Evolutionary conservation across 1,140 invertebrate genomes (phyloP).

Genomic region (Lordiphosa collinella): DNA sequence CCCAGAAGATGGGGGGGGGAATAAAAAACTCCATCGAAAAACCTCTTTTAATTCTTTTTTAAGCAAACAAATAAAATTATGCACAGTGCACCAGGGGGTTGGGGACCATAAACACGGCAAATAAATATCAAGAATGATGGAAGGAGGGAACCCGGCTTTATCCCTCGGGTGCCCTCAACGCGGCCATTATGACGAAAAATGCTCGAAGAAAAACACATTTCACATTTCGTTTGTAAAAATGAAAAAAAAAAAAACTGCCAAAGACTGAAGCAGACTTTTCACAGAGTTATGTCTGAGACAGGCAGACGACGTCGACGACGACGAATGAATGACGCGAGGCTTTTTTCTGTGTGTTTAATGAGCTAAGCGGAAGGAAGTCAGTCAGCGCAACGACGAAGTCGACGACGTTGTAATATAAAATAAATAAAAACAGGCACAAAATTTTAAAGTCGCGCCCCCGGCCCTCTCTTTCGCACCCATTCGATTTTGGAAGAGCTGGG

Average conservation of each 20-base stretch:
- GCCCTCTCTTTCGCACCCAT: slow-evolving; percentile 2
- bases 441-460: slow-evolving; percentile 41
- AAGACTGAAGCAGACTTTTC: slow-evolving; percentile 36
- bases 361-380: slow-evolving; percentile 77
- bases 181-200: slow-evolving; percentile 57
- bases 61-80: slow-evolving; percentile 78
- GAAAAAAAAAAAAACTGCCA: slow-evolving; percentile 36
- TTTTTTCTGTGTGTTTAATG: slow-evolving; percentile 63
- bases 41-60: slow-evolving; percentile 73
- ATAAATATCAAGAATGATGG: slow-evolving; percentile 48
- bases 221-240: slow-evolving; percentile 47
- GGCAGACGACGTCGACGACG: slow-evolving; percentile 4
- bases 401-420: slow-evolving; percentile 59
- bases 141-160: neutral
- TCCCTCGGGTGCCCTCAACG: slow-evolving; percentile 65
- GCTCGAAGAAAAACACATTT: slow-evolving; percentile 49
- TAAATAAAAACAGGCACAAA: slow-evolving; percentile 49
- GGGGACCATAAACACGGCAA: slow-evolving; percentile 53
- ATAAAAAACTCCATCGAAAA: slow-evolving; percentile 30
- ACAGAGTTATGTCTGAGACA: slow-evolving; percentile 55
- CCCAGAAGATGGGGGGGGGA: slow-evolving; percentile 10
- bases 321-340: slow-evolving; percentile 4
- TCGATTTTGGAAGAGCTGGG: too few relatives aligned
- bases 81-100: slow-evolving; percentile 24
- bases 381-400: slow-evolving; percentile 58